phyloP scores from a whole-genome alignment of 2,888 invertebrate genomes.

The Torymus tubicola region DNA sequence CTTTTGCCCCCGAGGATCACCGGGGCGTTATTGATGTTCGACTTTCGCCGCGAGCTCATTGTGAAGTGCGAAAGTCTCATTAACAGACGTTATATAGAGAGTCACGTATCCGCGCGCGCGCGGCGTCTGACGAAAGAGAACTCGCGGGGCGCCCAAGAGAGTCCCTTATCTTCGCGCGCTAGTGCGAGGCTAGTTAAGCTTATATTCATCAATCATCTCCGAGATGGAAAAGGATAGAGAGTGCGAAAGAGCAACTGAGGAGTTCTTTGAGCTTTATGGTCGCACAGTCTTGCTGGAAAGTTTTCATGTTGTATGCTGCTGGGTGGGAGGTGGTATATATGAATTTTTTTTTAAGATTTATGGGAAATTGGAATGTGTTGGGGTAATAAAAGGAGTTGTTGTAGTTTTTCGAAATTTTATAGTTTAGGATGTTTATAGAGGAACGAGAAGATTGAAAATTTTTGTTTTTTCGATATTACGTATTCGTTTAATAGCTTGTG shows the following conservation, averaged over 20 bases:
- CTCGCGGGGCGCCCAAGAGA: slow-evolving; percentile 33
- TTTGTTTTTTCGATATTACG: no score
- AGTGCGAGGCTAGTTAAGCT: slow-evolving; percentile 29
- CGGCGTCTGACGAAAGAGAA: slow-evolving; percentile 40
- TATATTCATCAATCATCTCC: slow-evolving; percentile 49
- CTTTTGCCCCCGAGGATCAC: not conserved
- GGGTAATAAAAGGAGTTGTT: no score
- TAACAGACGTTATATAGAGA: slow-evolving; percentile 43
- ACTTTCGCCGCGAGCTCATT: slow-evolving; percentile 57
- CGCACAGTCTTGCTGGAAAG: not conserved
- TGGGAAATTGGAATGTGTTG: no score
- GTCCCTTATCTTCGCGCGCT: slow-evolving; percentile 9
- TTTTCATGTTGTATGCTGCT: no score
- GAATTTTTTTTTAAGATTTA: no score
- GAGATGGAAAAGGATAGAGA: not conserved
- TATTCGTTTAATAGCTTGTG: no score
- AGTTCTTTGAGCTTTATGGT: slow-evolving; percentile 2
- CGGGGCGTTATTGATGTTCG: slow-evolving; percentile 53
- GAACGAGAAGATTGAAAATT: no score
- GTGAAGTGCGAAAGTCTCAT: slow-evolving; percentile 56
- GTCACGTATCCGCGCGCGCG: slow-evolving; percentile 10
- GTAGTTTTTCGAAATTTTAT: no score
- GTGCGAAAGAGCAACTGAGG: not conserved
- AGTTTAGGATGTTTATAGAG: no score
- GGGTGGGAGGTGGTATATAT: no score